Percentiles rank a stretch among this genome's conserved stretches.
phyloP scores from a whole-genome alignment of 1,140 invertebrate species.

The Leptinotarsa undecemlineata region DNA sequence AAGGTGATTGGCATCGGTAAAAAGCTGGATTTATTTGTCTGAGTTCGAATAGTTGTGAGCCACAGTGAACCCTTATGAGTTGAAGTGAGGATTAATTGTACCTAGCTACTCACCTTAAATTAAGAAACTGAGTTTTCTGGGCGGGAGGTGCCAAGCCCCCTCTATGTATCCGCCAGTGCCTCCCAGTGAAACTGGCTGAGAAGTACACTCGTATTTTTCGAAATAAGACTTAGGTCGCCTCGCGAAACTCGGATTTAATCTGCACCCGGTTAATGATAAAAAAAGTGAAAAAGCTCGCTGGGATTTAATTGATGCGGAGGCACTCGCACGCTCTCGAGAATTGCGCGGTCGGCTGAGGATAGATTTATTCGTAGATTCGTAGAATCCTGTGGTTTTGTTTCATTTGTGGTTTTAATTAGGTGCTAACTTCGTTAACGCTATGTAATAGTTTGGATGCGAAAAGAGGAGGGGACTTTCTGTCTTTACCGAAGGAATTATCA shows the following conservation, averaged over 20 bases:
- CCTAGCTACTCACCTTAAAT: too few species aligned
- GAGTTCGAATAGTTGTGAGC: too few species aligned
- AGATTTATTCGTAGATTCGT: slow-evolving; percentile 3
- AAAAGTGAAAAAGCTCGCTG: slow-evolving; percentile 21
- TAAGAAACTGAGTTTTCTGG: too few species aligned
- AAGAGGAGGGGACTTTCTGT: too few species aligned
- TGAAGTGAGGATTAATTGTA: too few species aligned
- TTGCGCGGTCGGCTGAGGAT: neutral
- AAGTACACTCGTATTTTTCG: slow-evolving; percentile 7
- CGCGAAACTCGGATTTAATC: slow-evolving; percentile 25
- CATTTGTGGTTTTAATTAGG: slow-evolving; percentile 12
- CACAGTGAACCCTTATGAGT: too few species aligned
- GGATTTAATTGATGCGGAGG: slow-evolving; percentile 23
- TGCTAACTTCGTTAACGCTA: slow-evolving; percentile 9
- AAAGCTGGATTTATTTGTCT: too few species aligned
- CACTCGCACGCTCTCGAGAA: slow-evolving; percentile 9
- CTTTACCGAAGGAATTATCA: neutral
- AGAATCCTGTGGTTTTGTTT: slow-evolving; percentile 10
- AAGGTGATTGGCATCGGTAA: too few species aligned
- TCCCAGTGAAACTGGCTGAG: neutral
- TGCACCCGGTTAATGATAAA: slow-evolving; percentile 29
- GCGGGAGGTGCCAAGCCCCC: too few species aligned
- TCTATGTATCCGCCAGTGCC: too few species aligned
- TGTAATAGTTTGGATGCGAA: neutral
- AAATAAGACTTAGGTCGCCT: slow-evolving; percentile 13